These are phyloP conservation scores for Apodemia zela DNA, from an alignment of 2,888 invertebrate genomes.

Conservation along the genomic window DNA sequence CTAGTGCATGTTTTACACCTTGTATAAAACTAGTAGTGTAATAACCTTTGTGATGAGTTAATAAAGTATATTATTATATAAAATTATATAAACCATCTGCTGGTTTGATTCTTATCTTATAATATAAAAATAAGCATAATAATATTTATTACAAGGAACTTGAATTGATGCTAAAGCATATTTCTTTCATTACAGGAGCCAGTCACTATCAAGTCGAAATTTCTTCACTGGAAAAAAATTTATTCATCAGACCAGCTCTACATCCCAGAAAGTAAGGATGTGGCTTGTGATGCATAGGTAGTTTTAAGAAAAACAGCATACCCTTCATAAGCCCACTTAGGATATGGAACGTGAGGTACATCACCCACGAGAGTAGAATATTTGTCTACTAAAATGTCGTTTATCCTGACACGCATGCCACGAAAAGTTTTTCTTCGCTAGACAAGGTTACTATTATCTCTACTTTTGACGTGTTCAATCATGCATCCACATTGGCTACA, in stretches of 20 bases:
- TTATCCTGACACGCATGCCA: background rate
- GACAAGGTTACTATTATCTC: background rate
- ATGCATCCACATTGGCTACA: background rate
- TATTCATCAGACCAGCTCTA: constrained; percentile 68
- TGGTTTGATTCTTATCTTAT: no score
- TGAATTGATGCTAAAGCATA: background rate
- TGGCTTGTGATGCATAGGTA: background rate
- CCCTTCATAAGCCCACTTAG: background rate
- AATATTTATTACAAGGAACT: no score
- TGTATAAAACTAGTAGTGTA: no score
- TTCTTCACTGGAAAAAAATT: constrained; percentile 67
- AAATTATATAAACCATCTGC: no score
- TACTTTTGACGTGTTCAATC: background rate
- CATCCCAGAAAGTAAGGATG: constrained; percentile 46
- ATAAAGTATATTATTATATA: no score
- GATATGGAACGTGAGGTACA: background rate
- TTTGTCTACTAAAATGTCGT: no score
- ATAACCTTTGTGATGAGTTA: no score
- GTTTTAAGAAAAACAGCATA: background rate
- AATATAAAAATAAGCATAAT: no score
- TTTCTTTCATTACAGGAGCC: constrained; percentile 57
- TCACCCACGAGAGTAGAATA: background rate
- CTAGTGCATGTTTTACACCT: no score
- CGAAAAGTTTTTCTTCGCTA: background rate
- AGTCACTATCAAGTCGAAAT: constrained; percentile 65